Conservation (phyloP, 30 jellyfish, hydroid and myxozoan species). For the Morbakka virulenta region DNA sequence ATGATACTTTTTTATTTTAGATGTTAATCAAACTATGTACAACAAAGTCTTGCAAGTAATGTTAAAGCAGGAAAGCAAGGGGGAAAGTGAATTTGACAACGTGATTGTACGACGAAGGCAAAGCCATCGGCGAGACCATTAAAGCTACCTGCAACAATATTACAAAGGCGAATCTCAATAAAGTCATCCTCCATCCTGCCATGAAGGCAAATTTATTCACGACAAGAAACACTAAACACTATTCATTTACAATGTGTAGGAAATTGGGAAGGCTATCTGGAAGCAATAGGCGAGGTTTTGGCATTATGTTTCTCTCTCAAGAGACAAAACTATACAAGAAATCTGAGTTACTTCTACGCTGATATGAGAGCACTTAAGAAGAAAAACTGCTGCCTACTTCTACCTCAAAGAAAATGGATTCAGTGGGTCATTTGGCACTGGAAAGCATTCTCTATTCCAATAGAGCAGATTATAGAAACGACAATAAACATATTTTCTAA, state of each 20-base stretch:
- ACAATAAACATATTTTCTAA: slow-evolving; percentile 3
- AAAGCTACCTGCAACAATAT: not conserved
- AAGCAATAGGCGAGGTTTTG: slow-evolving; percentile 16
- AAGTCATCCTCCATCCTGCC: not conserved
- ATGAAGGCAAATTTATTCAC: slow-evolving; percentile 15
- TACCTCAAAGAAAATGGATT: slow-evolving; percentile 13
- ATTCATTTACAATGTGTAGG: slow-evolving; percentile 26
- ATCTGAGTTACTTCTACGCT: slow-evolving; percentile 28
- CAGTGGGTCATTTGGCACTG: slow-evolving; percentile 14
- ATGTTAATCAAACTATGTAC: slow-evolving; percentile 33
- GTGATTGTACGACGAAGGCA: slow-evolving; percentile 15
- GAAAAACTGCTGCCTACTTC: slow-evolving; percentile 11
- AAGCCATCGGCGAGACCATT: not conserved
- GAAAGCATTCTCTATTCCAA: slow-evolving; percentile 13
- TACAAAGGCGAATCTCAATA: not conserved
- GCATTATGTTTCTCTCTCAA: slow-evolving; percentile 36
- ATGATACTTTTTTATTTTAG: slow-evolving; percentile 20
- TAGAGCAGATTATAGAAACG: slow-evolving; percentile 34
- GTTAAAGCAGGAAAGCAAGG: slow-evolving; percentile 8
- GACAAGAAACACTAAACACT: slow-evolving; percentile 20
- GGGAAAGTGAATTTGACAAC: slow-evolving; percentile 3
- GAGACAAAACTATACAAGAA: slow-evolving; percentile 29
- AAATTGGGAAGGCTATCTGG: slow-evolving; percentile 45
- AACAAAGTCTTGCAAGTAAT: slow-evolving; percentile 19
- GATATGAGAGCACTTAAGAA: slow-evolving; percentile 29